These are phyloP conservation scores for Phoenicopterus ruber DNA, from an alignment of 2,113 vertebrate species.

Conservation along the genomic window DNA sequence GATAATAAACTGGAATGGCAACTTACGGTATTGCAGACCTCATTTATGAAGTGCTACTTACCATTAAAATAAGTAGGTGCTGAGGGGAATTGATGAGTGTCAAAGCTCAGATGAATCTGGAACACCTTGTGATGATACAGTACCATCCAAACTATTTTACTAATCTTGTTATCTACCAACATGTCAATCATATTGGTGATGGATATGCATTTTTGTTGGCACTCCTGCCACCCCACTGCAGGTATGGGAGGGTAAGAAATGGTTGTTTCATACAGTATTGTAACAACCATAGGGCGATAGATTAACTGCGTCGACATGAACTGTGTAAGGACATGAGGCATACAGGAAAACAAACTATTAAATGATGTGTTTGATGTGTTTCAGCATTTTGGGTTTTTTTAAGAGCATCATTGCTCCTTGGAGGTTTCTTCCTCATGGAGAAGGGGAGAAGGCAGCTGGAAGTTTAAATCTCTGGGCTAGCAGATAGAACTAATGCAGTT, in stretches of 20 bases:
- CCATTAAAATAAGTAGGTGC: background rate
- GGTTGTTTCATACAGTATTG: background rate
- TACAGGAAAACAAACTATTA: background rate
- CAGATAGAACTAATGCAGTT: background rate
- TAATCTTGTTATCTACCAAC: background rate
- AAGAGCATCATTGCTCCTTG: background rate
- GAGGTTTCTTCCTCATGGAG: background rate
- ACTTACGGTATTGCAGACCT: background rate
- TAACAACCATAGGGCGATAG: background rate
- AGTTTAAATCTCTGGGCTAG: background rate
- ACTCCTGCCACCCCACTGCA: background rate
- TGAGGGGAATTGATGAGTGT: background rate
- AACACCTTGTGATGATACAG: background rate
- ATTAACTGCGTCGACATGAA: background rate
- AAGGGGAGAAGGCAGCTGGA: background rate
- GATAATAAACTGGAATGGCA: background rate
- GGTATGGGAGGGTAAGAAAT: background rate
- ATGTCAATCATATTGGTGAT: background rate
- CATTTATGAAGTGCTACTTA: background rate
- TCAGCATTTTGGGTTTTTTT: background rate
- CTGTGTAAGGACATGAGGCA: background rate
- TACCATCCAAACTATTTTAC: background rate
- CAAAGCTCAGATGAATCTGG: background rate
- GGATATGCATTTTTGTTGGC: background rate
- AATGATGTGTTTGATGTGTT: background rate